Conservation (phyloP, 1,140 invertebrate genomes). For the Drosophila setifemur region DNA sequence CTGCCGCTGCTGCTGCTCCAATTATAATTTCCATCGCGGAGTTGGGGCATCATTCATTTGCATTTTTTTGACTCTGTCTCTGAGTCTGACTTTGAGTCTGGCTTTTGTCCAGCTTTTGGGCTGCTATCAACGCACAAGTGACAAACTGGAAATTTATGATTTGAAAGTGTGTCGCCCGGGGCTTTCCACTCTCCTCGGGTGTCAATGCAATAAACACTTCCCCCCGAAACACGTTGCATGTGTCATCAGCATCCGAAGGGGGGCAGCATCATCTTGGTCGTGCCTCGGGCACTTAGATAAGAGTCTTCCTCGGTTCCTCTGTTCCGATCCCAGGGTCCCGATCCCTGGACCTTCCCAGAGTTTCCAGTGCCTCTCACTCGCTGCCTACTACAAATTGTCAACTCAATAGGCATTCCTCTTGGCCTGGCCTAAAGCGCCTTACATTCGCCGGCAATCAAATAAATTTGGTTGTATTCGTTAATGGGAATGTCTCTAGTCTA, state of each 20-base stretch:
- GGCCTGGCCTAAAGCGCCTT: constrained; percentile 55
- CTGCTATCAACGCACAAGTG: constrained; percentile 68
- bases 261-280: constrained; percentile 48
- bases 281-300: constrained; percentile 69
- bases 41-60: constrained; percentile 69
- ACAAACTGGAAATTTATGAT: constrained; percentile 79
- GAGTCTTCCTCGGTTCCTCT: too few species aligned
- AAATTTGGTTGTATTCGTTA: constrained; percentile 60
- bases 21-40: constrained; percentile 69
- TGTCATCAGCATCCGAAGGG: constrained; percentile 53
- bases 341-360: constrained; percentile 4
- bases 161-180: constrained; percentile 65
- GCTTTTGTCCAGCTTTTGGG: neutral
- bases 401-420: constrained; percentile 53
- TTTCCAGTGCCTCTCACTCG: constrained; percentile 8
- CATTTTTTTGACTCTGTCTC: constrained; percentile 44
- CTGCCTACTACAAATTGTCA: constrained; percentile 69
- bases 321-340: neutral
- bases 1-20: constrained; percentile 46
- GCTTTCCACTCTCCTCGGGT: constrained; percentile 44
- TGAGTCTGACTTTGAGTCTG: constrained; percentile 5
- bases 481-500: constrained; percentile 39
- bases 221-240: constrained; percentile 57
- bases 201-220: constrained; percentile 78
- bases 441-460: constrained; percentile 61